Base-by-base conservation (phyloP, 1,140 invertebrate species). In the Ostrea edulis region DNA sequence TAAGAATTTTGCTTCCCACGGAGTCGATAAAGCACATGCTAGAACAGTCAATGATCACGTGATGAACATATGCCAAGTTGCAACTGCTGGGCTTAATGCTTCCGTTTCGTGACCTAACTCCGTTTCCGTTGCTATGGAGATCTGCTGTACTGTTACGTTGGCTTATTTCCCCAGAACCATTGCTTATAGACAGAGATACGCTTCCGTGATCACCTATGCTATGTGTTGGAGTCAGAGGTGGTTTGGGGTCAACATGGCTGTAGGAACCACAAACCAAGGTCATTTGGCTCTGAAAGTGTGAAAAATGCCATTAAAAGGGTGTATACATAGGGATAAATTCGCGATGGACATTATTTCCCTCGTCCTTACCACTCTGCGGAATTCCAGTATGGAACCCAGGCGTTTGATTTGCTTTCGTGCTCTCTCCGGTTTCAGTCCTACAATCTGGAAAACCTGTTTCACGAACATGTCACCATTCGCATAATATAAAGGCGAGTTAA, bases 11-110 rank as follows among this genome's bases (percentile, higher is more conserved):
- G n/a, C 93, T 88, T 11, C 93, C 94, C 29, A 93, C 92, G 44
- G 90, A 90, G 86, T 94, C 94, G 12, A 94, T 90, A 82, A 94
- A 93, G 62, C 90, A 89, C 87, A 93, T 92, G 54, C 90, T 87
- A 12, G 91, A 87, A 65, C 92, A 93, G 89, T 94, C 94, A 44
- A 94, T 90, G 68, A 94, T 90, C 25, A 94, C 91, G 88, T 93
- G 91, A 14, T 91, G 90, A 51, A 92, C 51, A 55, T 71, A 85
- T 68, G 82, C 82, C 17, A 87, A 55, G 68, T 89, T 82, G 12
- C 29, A 14, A 29, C 12, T 29, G 22, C 25, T 25, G 25, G 29
- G 22, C 35, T 77, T 77, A 4, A 77, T 35, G 14, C 68, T 77
- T 65, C 55, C 62, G 35, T 82, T 65, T 11, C 25, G 35, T 35